Percentiles rank a stretch among this genome's conserved stretches.
These are phyloP conservation scores for Pavo muticus DNA, from an alignment of 2,113 vertebrate genomes.

Conservation along the genomic window DNA sequence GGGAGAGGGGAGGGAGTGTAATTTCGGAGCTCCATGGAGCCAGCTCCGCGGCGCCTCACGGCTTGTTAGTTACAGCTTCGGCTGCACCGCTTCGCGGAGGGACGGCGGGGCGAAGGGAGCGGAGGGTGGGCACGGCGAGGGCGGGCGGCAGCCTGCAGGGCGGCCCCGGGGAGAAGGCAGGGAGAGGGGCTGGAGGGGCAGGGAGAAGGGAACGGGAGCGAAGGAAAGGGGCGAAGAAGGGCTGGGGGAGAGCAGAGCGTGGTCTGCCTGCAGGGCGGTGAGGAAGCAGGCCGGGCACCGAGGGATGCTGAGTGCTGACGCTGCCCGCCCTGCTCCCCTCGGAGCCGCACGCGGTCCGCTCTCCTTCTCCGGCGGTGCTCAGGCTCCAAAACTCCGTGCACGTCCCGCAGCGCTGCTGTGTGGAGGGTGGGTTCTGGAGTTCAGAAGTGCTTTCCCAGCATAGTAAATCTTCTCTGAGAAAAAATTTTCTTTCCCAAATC, in stretches of 20 bases:
- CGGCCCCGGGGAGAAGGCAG: background rate
- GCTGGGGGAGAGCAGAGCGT: rapidly evolving
- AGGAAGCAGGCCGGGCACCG: background rate
- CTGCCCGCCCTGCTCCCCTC: too few relatives aligned
- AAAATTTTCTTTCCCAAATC: background rate
- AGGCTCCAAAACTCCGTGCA: rapidly evolving
- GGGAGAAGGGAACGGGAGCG: background rate
- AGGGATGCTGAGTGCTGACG: rapidly evolving
- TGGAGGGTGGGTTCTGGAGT: background rate
- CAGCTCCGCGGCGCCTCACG: conserved; percentile 45
- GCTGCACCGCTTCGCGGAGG: background rate
- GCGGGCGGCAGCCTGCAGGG: background rate
- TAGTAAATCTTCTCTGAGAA: background rate
- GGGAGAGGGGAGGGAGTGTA: conserved; percentile 46
- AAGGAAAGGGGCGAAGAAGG: background rate
- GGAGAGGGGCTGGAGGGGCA: background rate
- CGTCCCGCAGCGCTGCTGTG: background rate
- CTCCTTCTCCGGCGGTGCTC: background rate
- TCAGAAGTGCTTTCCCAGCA: background rate
- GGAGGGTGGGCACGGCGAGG: too few relatives aligned
- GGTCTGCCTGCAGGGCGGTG: rapidly evolving
- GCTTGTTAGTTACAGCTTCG: conserved; percentile 63
- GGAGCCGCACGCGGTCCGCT: background rate
- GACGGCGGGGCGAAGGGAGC: background rate
- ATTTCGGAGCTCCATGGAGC: conserved; percentile 64